Conservation (phyloP, 2,888 invertebrate genomes). For the Drosophila hawaiiensis region DNA sequence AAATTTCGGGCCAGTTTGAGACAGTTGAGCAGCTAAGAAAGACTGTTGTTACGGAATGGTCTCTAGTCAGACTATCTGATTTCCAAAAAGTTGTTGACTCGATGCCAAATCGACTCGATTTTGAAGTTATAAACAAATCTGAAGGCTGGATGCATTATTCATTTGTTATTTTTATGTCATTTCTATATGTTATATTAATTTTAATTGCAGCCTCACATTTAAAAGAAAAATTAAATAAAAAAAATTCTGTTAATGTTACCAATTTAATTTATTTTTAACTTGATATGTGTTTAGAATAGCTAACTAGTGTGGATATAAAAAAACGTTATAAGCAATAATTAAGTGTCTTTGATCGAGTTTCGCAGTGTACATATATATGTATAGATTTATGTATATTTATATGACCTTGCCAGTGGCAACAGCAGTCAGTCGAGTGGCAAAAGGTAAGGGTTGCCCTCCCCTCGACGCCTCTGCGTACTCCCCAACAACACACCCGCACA, state of each 20-base stretch:
- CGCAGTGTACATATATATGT: not conserved
- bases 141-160: not conserved
- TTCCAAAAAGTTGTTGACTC: not conserved
- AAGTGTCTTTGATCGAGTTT: not conserved
- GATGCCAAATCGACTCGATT: not conserved
- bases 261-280: not conserved
- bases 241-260: not conserved
- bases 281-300: too few relatives aligned
- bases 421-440: slow-evolving; percentile 4
- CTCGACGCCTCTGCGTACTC: not conserved
- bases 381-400: not conserved
- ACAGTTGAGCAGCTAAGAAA: not conserved
- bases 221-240: not conserved
- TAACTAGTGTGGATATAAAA: too few relatives aligned
- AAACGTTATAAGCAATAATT: not conserved
- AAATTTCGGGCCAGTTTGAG: too few relatives aligned
- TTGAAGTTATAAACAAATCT: not conserved
- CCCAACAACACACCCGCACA: not conserved
- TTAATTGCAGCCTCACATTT: not conserved
- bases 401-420: slow-evolving; percentile 33
- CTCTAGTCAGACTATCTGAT: fast-evolving
- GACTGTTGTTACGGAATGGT: not conserved
- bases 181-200: not conserved
- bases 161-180: not conserved
- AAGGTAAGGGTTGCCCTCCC: slow-evolving; percentile 10